Evolutionary conservation across 2,113 vertebrate species (phyloP), one percentile per base, ranked within the genome.

Genomic region (Neogale vison): DNA sequence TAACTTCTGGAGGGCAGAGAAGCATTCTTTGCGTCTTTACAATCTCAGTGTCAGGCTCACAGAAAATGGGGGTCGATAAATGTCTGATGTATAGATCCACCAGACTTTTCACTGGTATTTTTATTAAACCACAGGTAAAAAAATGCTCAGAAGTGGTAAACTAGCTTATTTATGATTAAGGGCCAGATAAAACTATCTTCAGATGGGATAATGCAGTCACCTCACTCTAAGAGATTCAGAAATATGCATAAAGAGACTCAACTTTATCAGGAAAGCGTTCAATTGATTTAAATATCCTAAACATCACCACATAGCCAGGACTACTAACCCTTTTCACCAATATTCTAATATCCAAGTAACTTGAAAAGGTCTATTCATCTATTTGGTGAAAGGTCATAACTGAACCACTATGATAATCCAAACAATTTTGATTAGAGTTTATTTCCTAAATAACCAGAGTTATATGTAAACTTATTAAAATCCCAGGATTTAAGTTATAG

Each of bases 321-420:
- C 21, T 7, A 6, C 4, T 12, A 65, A 20, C 29, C 11, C 59
- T 76, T 31, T 13, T 45, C 7, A 63, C 15, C 45, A 69, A 85
- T 81, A 74, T 31, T 69, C 47, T 95, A 63, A 72, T 42, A 65
- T 12, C 20, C 45, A 71, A 86, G 42, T 24, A 71, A 57, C 14
- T 39, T 92, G 72, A 23, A 82, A 71, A 90, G 42, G 36, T 57
- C 24, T 89, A 12, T 17, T 92, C 29, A 85, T 31, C 87, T 18
- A 71, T 61, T 76, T 85, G 42, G 57, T 63, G 50, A 42, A 15
- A 71, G 29, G 15, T 39, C 82, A n/a, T 47, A 47, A 65, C 0
- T 57, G 79, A 91, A 97, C 39, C 42, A 89, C 7, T 83, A n/a
- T 23, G 63, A 92, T 92, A 82, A 87, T 57, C 76, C 24, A 67